Evolutionary conservation across 2,113 vertebrate species (phyloP), one percentile per base, ranked within the genome.

Genomic region (Calidris pugnax): DNA sequence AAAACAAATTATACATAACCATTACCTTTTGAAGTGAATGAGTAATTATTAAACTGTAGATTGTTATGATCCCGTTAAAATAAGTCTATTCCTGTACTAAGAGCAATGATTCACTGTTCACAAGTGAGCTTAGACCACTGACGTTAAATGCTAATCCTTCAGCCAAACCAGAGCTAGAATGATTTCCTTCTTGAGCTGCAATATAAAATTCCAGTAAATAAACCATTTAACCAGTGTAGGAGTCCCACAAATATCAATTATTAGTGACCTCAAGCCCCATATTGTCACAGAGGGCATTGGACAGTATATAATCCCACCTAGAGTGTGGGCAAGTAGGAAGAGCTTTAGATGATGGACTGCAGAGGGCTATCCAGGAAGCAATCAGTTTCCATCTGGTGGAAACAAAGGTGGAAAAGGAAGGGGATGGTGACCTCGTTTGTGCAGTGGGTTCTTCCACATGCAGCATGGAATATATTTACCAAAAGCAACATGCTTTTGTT

Each of bases 21-120:
- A 43, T 81, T 90, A 56, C 7, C 53, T 84, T 97, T 86, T 86
- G 43, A 95, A 92, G 78, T 59, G 56, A 85, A 91, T 67, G 73
- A 90, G 32, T 84, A 94, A 92, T 86, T 95, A 90, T 90, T 93
- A 92, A 92, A 89, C 60, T 87, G 35, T 45, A 87, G 60, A 96
- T 89, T 92, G 83, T 45, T 90, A 78, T 92, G 88, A 88, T 81
- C 32, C 24, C 68, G 78, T 71, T 92, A 86, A 92, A 96, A 87
- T 59, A 85, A 79, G 27, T 56, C 33, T 90, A 50, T 87, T 92
- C 19, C 82, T 92, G 47, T 60, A 84, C 47, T 75, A 92, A 93
- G 35, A 86, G 26, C 68, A 81, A 84, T 93, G 88, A 93, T 96
- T 96, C 90, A 93, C 72, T 78, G 30, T 85, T 94, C 64, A 74